A percentile compares a stretch with the other conserved stretches of the same genome.
These are phyloP conservation scores for Scaptodrosophila latifasciaeformis DNA, from an alignment of 2,888 invertebrate genomes.

Conservation along the genomic window DNA sequence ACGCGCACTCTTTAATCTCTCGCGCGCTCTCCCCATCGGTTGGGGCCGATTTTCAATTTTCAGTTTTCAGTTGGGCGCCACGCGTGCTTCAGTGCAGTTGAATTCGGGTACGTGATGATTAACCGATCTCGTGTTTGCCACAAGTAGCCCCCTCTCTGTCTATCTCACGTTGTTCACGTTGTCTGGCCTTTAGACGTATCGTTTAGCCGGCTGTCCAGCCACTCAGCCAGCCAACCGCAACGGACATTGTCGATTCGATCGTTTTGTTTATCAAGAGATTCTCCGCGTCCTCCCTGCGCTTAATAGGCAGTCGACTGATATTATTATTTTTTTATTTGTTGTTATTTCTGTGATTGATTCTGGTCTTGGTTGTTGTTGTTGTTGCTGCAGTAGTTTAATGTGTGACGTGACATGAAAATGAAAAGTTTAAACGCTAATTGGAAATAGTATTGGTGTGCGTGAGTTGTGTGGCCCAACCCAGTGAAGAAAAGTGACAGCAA, in stretches of 20 bases:
- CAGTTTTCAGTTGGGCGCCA: slow-evolving; percentile 57
- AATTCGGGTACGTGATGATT: not conserved
- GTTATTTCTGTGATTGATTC: slow-evolving; percentile 11
- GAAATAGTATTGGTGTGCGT: not conserved
- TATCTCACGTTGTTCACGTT: not conserved
- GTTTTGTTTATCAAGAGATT: not conserved
- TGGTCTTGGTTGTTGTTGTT: slow-evolving; percentile 47
- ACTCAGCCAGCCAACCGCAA: too few species aligned
- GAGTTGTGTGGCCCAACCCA: not conserved
- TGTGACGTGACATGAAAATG: slow-evolving; percentile 11
- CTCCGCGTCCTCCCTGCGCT: not conserved
- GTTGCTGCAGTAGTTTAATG: too few species aligned
- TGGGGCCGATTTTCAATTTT: slow-evolving; percentile 39
- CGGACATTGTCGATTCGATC: not conserved
- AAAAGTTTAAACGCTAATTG: slow-evolving; percentile 14
- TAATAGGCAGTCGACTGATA: slow-evolving; percentile 3
- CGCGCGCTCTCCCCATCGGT: not conserved
- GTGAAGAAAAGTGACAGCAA: slow-evolving; percentile 4
- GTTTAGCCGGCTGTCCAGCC: too few species aligned
- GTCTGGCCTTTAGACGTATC: too few species aligned
- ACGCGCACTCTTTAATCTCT: not conserved
- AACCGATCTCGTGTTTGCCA: too few species aligned
- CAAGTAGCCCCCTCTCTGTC: not conserved
- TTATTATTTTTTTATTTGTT: slow-evolving; percentile 10
- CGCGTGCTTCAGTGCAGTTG: slow-evolving; percentile 53